Conservation (phyloP, 92 coral and sea anemone species). For the Epizoanthus fatuus region DNA sequence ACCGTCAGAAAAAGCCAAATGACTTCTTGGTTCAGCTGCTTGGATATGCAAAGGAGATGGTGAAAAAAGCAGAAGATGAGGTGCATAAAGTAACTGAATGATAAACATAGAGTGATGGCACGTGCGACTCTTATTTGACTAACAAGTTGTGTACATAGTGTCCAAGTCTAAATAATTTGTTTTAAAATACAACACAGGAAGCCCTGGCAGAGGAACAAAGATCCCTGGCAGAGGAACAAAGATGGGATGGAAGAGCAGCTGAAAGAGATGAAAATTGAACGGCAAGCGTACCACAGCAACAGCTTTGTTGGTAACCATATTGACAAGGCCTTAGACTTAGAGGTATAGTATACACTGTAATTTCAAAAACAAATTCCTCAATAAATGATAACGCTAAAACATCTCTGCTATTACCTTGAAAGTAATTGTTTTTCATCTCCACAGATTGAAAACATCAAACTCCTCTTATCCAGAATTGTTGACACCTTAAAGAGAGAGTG, state of each 20-base stretch:
- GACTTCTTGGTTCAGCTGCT: conserved; percentile 11
- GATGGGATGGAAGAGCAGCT: conserved; percentile 8
- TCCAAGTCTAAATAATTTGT: neutral
- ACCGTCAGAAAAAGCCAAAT: neutral
- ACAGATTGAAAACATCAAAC: conserved; percentile 19
- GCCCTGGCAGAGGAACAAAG: conserved; percentile 22
- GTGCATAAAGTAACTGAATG: neutral
- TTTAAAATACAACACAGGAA: conserved; percentile 3
- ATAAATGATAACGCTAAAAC: neutral
- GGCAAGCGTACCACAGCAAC: conserved; percentile 20
- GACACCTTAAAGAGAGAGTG: conserved; percentile 28
- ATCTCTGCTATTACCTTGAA: neutral
- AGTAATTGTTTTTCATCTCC: neutral
- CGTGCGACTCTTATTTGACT: neutral
- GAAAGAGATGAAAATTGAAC: conserved; percentile 16
- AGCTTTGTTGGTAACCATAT: conserved; percentile 19
- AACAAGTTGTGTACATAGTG: neutral
- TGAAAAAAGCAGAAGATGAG: conserved; percentile 35
- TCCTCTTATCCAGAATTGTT: conserved; percentile 4
- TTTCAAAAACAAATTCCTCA: neutral
- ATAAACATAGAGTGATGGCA: neutral
- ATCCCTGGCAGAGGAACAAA: conserved; percentile 10
- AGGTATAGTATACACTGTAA: neutral
- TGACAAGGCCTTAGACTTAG: conserved; percentile 26
- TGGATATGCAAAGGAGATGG: conserved; percentile 17